Conservation (phyloP, 2,888 invertebrate species). For the Dexiosoma caninum region DNA sequence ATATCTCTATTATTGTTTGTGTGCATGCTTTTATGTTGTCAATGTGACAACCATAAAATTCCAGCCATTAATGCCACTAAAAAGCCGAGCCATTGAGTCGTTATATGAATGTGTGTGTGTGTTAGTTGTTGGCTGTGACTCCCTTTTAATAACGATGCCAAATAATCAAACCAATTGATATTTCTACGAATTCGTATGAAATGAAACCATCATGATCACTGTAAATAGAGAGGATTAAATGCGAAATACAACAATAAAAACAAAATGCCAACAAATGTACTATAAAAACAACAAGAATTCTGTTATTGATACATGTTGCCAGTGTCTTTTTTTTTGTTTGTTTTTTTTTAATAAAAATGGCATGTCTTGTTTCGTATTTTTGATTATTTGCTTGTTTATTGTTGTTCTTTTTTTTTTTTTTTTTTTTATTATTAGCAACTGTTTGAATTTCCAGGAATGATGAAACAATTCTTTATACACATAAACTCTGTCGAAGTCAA, state of each 20-base stretch:
- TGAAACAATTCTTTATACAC: slow-evolving; percentile 46
- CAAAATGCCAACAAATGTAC: slow-evolving; percentile 10
- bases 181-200: slow-evolving; percentile 55
- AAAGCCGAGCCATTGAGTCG: neutral
- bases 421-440: slow-evolving; percentile 26
- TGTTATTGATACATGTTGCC: slow-evolving; percentile 42
- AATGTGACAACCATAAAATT: slow-evolving; percentile 59
- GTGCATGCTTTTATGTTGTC: slow-evolving; percentile 22
- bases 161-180: slow-evolving; percentile 57
- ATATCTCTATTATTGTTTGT: slow-evolving; percentile 44
- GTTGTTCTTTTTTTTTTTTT: slow-evolving; percentile 13
- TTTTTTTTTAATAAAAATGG: slow-evolving; percentile 34
- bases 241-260: slow-evolving; percentile 26
- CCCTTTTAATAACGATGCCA: slow-evolving; percentile 38
- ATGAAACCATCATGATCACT: slow-evolving; percentile 54
- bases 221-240: slow-evolving; percentile 13
- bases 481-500: slow-evolving; percentile 25
- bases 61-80: slow-evolving; percentile 23
- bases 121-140: neutral
- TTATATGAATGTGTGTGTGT: neutral
- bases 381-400: slow-evolving; percentile 1
- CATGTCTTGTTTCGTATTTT: slow-evolving; percentile 42
- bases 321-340: no score
- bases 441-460: slow-evolving; percentile 60
- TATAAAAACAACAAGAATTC: neutral